A percentile compares a stretch with the other conserved stretches of the same genome.
phyloP scores from a whole-genome alignment of 92 coral and sea anemone species.

The Porites rus region DNA sequence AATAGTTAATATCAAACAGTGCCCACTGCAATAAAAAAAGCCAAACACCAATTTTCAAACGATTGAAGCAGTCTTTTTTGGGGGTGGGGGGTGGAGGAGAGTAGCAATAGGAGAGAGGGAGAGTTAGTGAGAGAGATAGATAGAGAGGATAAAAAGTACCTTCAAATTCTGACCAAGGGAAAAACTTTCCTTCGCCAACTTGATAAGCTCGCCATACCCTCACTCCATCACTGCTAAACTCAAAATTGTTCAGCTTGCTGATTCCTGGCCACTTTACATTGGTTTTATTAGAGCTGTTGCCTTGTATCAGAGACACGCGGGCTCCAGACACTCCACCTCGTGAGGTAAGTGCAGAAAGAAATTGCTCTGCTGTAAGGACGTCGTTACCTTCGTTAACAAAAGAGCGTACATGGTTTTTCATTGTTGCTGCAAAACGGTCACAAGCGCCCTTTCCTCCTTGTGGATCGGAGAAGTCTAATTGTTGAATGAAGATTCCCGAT shows the following conservation, averaged over 20 bases:
- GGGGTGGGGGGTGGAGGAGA: too few relatives aligned
- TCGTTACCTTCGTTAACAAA: conserved; percentile 60
- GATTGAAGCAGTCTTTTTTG: background rate
- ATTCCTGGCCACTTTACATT: conserved; percentile 44
- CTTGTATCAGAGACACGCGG: conserved; percentile 34
- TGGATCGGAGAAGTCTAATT: conserved; percentile 65
- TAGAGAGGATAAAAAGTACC: background rate
- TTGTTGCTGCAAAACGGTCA: conserved; percentile 57
- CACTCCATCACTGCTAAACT: conserved; percentile 25
- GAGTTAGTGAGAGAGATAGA: background rate
- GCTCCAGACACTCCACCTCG: conserved; percentile 59
- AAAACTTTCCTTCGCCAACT: conserved; percentile 42
- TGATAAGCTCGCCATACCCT: conserved; percentile 45
- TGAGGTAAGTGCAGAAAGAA: conserved; percentile 42
- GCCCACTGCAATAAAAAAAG: too few relatives aligned
- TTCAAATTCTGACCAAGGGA: conserved; percentile 20
- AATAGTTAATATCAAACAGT: too few relatives aligned
- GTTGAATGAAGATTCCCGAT: conserved; percentile 45
- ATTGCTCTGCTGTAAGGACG: conserved; percentile 30
- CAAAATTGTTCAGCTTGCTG: conserved; percentile 56
- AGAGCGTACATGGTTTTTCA: conserved; percentile 48
- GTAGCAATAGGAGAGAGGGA: too few relatives aligned
- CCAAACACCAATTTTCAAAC: too few relatives aligned
- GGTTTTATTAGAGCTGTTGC: conserved; percentile 7
- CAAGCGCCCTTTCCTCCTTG: conserved; percentile 66